Percentiles rank a stretch among this genome's conserved stretches.
Conservation (phyloP, 2,113 vertebrate genomes). For the Haliaeetus leucogaster region DNA sequence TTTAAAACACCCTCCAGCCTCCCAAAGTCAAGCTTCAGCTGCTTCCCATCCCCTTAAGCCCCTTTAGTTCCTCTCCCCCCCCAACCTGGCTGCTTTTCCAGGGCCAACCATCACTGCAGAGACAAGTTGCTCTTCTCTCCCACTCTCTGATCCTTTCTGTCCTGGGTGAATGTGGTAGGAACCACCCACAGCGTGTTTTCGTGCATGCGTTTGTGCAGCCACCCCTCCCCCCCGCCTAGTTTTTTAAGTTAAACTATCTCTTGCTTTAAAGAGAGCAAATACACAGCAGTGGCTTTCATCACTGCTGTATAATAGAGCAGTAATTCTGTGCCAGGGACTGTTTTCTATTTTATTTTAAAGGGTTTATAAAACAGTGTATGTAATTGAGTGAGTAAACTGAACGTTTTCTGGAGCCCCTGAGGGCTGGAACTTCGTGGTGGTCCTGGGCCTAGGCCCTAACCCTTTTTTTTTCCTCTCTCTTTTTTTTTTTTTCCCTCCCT, state of each 20-base stretch:
- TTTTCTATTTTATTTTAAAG: constrained; percentile 73
- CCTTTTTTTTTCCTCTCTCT: constrained; percentile 1
- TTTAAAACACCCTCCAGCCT: constrained; percentile 59
- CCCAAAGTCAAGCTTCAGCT: constrained; percentile 55
- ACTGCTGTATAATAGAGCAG: constrained; percentile 67
- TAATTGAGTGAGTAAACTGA: constrained; percentile 72
- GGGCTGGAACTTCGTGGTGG: constrained; percentile 75
- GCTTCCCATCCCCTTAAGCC: constrained; percentile 51
- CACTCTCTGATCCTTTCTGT: constrained; percentile 63
- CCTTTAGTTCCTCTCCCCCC: constrained; percentile 27
- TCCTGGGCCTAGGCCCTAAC: constrained; percentile 71
- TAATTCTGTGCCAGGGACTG: constrained; percentile 68
- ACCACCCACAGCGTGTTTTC: constrained; percentile 56
- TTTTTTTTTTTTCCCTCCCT: constrained; percentile 13
- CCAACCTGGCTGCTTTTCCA: constrained; percentile 25
- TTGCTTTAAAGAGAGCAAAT: constrained; percentile 67
- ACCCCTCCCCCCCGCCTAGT: constrained; percentile 23
- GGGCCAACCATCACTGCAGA: constrained; percentile 41
- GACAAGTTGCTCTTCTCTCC: constrained; percentile 58
- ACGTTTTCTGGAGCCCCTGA: constrained; percentile 64
- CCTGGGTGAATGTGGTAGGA: constrained; percentile 57
- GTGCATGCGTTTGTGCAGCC: constrained; percentile 52
- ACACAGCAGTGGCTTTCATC: constrained; percentile 66
- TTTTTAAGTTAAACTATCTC: constrained; percentile 68
- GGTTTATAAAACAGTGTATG: constrained; percentile 68